phyloP scores from a whole-genome alignment of 2,888 invertebrate genomes.

The Spisula subtruncata region DNA sequence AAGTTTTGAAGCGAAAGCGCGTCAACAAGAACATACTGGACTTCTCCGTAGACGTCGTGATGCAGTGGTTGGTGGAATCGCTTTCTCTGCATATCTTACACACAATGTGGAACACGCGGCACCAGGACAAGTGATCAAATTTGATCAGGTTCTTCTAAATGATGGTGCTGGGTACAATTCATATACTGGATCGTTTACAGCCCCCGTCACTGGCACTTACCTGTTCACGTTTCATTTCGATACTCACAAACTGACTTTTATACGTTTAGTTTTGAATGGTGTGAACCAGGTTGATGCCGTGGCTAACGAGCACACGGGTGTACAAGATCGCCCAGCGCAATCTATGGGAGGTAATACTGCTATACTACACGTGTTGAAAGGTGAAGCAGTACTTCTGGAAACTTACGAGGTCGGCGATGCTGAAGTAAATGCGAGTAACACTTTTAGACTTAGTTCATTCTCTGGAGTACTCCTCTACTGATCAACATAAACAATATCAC shows the following conservation, averaged over 20 bases:
- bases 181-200: slow-evolving; percentile 38
- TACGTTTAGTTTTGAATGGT: slow-evolving; percentile 32
- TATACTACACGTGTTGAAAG: slow-evolving; percentile 37
- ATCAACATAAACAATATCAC: not conserved
- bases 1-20: not conserved
- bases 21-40: not conserved
- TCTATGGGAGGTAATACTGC: slow-evolving; percentile 42
- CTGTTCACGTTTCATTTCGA: slow-evolving; percentile 37
- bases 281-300: slow-evolving; percentile 44
- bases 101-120: not conserved
- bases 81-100: slow-evolving; percentile 39
- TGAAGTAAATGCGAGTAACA: not conserved
- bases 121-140: slow-evolving; percentile 10
- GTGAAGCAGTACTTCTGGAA: slow-evolving; percentile 25
- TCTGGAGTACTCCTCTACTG: slow-evolving; percentile 48
- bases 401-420: slow-evolving; percentile 21
- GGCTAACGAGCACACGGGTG: slow-evolving; percentile 32
- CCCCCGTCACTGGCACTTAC: slow-evolving; percentile 38
- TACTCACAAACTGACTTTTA: not conserved
- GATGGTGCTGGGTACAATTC: slow-evolving; percentile 28
- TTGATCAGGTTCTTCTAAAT: slow-evolving; percentile 44
- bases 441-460: slow-evolving; percentile 35
- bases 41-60: not conserved
- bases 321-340: not conserved
- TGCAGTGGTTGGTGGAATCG: not conserved